Evolutionary conservation across 2,797 vertebrate species (phyloP), one percentile per base, ranked within the genome.

Genomic region (Spinibarbus caldwelli): DNA sequence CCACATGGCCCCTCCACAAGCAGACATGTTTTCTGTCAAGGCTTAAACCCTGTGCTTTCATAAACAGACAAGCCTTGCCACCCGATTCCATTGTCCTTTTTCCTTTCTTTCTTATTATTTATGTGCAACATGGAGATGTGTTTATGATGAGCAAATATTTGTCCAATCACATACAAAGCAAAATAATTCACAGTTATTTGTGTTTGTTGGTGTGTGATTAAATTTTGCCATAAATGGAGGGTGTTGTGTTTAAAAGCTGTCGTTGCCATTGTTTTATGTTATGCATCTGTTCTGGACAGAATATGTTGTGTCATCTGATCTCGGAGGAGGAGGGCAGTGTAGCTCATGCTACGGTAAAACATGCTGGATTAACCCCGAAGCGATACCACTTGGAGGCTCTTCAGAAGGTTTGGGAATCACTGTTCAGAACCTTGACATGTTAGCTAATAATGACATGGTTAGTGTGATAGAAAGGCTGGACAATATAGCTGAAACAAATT

Each of bases 341-440:
- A 90, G 87, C 89, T 1, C 83, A 86, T 84, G 62, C 88, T 21
- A 91, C 97, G 82, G 83, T 95, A 90, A 95, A 93, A 78, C 78
- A 86, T 86, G 90, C 95, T 75, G 95, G 94, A 57, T 93, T 94
- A 83, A 90, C 95, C 0, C 92, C 95, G 86, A 86, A 89, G 84
- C 96, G 96, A 86, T 98, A 97, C 91, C 94, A 94, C 87, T 89
- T 93, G 86, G 90, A 91, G 87, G 93, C 98, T 85, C 92, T 99
- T 87, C 95, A 93, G 94, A 97, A 97, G 93, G 98, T 99, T 34
- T 34, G 31, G 31, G 31, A 34, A 3, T 34, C 31, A 34, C 31
- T 34, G 31, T 34, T 34, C 31, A 34, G 31, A 34, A 34, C 31
- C 31, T 34, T 34, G 31, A 34, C 31, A 34, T 34, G 31, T 34